Base-by-base conservation (phyloP, 2,888 invertebrate species). In the Heteromurus nitidus region DNA sequence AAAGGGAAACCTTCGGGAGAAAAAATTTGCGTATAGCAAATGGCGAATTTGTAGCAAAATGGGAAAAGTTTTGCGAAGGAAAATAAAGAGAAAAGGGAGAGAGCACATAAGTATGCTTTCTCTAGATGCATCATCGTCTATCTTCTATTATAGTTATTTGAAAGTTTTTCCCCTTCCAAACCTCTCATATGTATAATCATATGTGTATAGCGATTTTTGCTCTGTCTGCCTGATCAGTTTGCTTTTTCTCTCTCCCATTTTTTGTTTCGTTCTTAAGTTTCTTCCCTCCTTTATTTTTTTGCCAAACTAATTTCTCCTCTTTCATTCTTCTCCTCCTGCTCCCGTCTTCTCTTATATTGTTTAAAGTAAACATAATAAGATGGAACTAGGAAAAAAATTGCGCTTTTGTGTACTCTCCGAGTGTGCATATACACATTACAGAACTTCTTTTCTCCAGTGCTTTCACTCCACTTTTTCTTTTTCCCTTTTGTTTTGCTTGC, bases 281-380 rank as follows among this genome's bases (percentile, higher is more conserved):
- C 36, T 28, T 18, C 3, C 24, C 11, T 26, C 16, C 44, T 18
- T 22, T 42, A 70, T 36, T 18, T 50, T 69, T 58, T 67, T 58
- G 42, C 42, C 70, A 70, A 70, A 70, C 70, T 70, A 58, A 58
- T 58, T 70, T 70, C 31, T 70, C 42, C 36, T 69, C 58, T 42
- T 70, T 26, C 36, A 55, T 55, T 31, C 30, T 28, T 44, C n/a
- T 50, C 50, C 9, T 67, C 67, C 67, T 26, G 26, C n/a, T n/a
- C n/a, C 67, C 47, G 47, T 47, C 67, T 67, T 1, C 47, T 67
- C 26, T 44, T 26, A 67, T 26, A 22, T 58, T 70, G 55, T 42
- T 70, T 58, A 70, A 70, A 70, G 70, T 70, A 70, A 70, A 70
- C 70, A 69, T 31, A 58, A 70, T 69, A 69, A 42, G 70, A 58